Base-by-base conservation (phyloP, 2,888 invertebrate species). In the Koerneria pararmatus region DNA sequence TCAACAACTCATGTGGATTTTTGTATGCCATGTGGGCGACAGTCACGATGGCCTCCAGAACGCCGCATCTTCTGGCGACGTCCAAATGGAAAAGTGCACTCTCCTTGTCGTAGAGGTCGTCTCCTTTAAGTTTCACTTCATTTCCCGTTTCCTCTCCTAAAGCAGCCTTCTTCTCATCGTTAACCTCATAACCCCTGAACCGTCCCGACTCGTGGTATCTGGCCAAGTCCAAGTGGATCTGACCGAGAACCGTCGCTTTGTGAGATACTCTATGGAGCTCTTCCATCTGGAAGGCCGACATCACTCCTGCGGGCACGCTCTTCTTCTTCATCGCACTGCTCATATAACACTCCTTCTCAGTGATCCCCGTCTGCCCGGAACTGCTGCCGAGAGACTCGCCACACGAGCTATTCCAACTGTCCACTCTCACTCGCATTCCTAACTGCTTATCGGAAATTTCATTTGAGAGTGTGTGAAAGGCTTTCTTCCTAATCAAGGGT, bases 121-220 rank as follows among this genome's bases (percentile, higher is more conserved):
- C 51, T 15, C 57, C 65, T 0, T 80, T 78, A 22, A 34, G 1
- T 53, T 49, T 32, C 22, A 46, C 53, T 62, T 35, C 46, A 11
- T 41, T n/a, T 41, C 11, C n/a, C 15, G 11, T 15, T 22, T 51
- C 53, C 24, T 51, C 11, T 41, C 64, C 64, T 24, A 64, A 41
- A 56, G 64, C 64, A 1, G 24, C 76, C 31, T 70, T 70, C 22
- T 64, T 64, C 54, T 56, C 65, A 3, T 71, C 69, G 54, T 64
- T 67, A 29, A 72, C 74, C 15, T 70, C 67, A 27, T 77, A 74
- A 0, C 58, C 58, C 48, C 80, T 77, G 74, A 87, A 87, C 19
- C 87, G 83, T 11, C 87, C 86, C 37, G 86, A 73, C 76, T 88
- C 87, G 72, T 88, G 86, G 79, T 87, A 88, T 71, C 86, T 85